These are phyloP conservation scores for Hippocampus zosterae DNA, from an alignment of 2,113 vertebrate species.

Conservation along the genomic window DNA sequence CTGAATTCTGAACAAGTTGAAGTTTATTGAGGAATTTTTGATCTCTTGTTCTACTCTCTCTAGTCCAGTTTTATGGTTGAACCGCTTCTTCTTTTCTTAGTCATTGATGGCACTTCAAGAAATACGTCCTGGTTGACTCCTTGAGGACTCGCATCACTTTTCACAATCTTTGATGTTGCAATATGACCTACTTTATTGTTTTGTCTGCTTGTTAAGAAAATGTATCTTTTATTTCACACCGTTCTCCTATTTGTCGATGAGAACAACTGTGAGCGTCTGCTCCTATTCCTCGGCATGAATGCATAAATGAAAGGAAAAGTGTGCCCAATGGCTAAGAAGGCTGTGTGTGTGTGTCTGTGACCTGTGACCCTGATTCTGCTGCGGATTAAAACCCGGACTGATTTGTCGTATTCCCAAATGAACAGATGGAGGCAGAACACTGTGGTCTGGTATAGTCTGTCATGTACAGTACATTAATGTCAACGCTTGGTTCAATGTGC, in stretches of 20 bases:
- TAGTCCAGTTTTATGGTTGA: neutral
- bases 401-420: conserved; percentile 16
- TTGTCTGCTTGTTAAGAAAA: neutral
- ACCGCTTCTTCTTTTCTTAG: neutral
- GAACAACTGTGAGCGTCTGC: conserved; percentile 12
- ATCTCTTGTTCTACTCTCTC: neutral
- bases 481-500: neutral
- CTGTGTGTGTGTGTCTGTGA: conserved; percentile 5
- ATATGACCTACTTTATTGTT: conserved; percentile 26
- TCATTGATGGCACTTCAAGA: neutral
- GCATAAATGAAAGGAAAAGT: conserved; percentile 10
- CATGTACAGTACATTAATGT: neutral
- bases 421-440: conserved; percentile 33
- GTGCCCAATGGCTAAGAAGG: neutral
- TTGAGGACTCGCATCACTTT: neutral
- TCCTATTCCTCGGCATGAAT: conserved; percentile 28
- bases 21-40: too few species aligned
- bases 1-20: too few species aligned
- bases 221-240: neutral
- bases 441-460: neutral
- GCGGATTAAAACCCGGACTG: conserved; percentile 26
- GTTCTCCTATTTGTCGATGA: conserved; percentile 19
- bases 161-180: neutral
- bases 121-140: neutral
- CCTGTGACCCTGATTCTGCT: conserved; percentile 6